Evolutionary conservation across 2,113 vertebrate genomes (phyloP).

Genomic region (Dromaius novaehollandiae): DNA sequence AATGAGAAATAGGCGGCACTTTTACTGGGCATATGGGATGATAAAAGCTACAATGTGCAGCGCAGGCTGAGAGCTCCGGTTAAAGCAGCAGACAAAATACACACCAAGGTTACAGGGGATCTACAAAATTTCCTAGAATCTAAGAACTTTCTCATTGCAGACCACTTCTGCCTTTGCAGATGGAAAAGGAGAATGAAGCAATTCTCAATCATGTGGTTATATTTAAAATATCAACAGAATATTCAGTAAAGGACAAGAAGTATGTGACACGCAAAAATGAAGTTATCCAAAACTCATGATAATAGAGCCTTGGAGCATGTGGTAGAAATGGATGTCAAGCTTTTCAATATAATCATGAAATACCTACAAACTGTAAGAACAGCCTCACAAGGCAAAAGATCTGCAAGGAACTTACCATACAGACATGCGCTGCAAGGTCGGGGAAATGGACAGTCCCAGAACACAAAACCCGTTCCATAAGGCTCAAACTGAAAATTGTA

Average conservation of each 20-base stretch:
- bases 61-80: too few species aligned
- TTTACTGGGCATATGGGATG: not conserved
- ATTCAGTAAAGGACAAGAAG: not conserved
- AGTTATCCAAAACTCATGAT: not conserved
- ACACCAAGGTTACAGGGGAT: too few species aligned
- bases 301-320: not conserved
- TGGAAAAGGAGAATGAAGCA: not conserved
- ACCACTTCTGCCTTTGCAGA: not conserved
- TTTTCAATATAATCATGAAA: not conserved
- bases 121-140: too few species aligned
- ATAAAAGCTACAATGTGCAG: too few species aligned
- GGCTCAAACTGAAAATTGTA: fast-evolving
- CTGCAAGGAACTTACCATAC: not conserved
- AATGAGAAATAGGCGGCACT: not conserved
- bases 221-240: not conserved
- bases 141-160: not conserved
- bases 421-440: not conserved
- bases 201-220: not conserved
- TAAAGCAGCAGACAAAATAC: too few species aligned
- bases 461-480: not conserved
- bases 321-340: not conserved
- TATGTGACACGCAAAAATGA: not conserved
- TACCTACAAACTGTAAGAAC: not conserved
- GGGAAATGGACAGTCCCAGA: not conserved
- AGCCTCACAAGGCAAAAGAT: not conserved